A percentile compares a stretch with the other conserved stretches of the same genome.
These are phyloP conservation scores for Nycteola revayana DNA, from an alignment of 2,888 invertebrate species.

Conservation along the genomic window DNA sequence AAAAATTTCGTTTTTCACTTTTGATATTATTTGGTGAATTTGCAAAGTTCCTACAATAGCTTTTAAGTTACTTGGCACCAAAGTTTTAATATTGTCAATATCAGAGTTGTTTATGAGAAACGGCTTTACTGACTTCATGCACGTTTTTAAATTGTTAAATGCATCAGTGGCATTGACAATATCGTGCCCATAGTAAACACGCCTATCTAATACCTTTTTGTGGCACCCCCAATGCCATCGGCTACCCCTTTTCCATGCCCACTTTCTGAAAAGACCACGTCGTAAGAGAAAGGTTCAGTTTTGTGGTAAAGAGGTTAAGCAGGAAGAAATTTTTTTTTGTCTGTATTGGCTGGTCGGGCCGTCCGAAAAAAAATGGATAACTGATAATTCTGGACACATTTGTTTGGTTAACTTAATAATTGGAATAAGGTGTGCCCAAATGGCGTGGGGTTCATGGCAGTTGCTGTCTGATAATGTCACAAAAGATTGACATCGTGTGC, in stretches of 20 bases:
- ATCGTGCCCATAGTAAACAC: conserved; percentile 5
- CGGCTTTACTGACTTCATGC: conserved; percentile 9
- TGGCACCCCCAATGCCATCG: conserved; percentile 9
- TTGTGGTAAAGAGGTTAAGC: neutral
- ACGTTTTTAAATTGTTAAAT: conserved; percentile 1
- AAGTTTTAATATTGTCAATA: conserved; percentile 4
- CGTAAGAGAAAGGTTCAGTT: neutral
- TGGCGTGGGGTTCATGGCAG: conserved; percentile 13
- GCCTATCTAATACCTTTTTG: conserved; percentile 5
- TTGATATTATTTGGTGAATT: conserved; percentile 9
- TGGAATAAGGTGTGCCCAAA: conserved; percentile 12
- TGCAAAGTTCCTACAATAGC: conserved; percentile 8
- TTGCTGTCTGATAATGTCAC: conserved; percentile 7
- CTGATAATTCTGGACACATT: neutral
- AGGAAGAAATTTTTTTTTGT: conserved; percentile 1
- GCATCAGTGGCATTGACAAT: conserved; percentile 7
- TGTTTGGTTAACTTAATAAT: conserved; percentile 3
- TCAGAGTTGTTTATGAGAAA: conserved; percentile 5
- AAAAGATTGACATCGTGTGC: conserved; percentile 7
- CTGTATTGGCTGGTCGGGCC: conserved; percentile 7
- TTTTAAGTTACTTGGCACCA: conserved; percentile 7
- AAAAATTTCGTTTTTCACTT: conserved; percentile 2
- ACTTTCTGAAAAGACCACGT: conserved; percentile 13
- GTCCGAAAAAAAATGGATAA: conserved; percentile 11
- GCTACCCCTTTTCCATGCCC: conserved; percentile 14